Base-by-base conservation (phyloP, 1,140 invertebrate genomes). In the Drosophila sulfurigaster region DNA sequence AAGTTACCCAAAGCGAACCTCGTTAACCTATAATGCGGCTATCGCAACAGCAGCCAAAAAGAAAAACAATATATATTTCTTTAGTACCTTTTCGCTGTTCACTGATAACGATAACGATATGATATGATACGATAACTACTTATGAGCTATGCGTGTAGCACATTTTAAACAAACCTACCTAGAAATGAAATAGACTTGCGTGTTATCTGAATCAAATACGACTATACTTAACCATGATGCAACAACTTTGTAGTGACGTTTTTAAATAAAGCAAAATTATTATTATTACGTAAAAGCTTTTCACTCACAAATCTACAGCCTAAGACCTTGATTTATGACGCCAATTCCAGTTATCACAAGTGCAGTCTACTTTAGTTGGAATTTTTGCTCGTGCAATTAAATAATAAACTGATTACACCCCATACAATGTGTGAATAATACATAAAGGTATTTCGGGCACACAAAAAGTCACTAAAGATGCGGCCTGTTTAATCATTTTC, bases 171-270 rank as follows among this genome's bases (percentile, higher is more conserved):
- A 71, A 86, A 38, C 56, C 71, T 67, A 75, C 56, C 59, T 58
- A 79, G 62, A 70, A 66, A 70, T 60, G 35, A 46, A 66, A 60
- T 79, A 74, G 79, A 88, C 66, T 68, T 89, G 85, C 60, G 77
- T 77, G 86, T 89, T 88, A 89, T 85, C 83, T 81, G 38, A 85
- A 89, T 75, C 85, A 88, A 89, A 89, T 85, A 88, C 81, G 89
- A 88, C 79, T 81, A 88, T 64, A 80, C 72, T 80, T 88, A 88
- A 89, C 68, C 81, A 81, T 85, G 75, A 85, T 85, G 83, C 73
- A 88, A 82, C 66, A 91, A 82, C 89, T 91, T 91, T 91, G 89
- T 91, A 91, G 89, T 91, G 89, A 85, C 89, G 89, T 91, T 91
- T 91, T 91, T 91, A 90, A 88, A 88, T 88, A 88, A 88, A 88